Percentiles rank a stretch among this genome's conserved stretches.
These are phyloP conservation scores for Sphenopsis melanotis DNA, from an alignment of 2,797 vertebrate species.

Conservation along the genomic window DNA sequence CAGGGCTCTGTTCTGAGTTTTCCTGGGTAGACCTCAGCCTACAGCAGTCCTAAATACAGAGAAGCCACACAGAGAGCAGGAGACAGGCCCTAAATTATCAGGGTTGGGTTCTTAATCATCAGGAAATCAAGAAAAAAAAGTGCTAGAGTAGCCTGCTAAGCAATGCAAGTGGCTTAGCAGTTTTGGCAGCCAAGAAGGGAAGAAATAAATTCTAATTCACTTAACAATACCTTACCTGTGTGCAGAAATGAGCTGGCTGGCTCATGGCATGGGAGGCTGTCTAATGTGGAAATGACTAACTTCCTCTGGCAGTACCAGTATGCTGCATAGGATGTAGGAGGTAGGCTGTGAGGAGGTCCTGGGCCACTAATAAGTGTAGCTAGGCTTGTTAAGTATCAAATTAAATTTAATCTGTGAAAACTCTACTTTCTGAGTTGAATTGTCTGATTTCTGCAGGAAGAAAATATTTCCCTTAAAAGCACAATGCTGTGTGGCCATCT, in stretches of 20 bases:
- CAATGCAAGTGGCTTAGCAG: neutral
- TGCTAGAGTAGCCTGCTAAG: neutral
- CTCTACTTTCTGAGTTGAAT: neutral
- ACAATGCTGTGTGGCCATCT: neutral
- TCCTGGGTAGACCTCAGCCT: neutral
- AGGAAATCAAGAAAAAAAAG: neutral
- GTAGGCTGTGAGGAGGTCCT: neutral
- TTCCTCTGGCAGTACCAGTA: constrained; percentile 7
- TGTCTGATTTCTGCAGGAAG: neutral
- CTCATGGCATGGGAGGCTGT: neutral
- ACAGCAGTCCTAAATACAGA: neutral
- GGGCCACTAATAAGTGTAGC: neutral
- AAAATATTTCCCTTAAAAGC: neutral
- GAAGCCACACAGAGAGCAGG: neutral
- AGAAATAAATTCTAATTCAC: constrained; percentile 34
- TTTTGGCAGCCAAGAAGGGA: constrained; percentile 26
- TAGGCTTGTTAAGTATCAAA: neutral
- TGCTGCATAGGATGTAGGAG: neutral
- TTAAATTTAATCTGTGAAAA: neutral
- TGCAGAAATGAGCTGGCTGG: constrained; percentile 10
- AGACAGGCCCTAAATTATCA: neutral
- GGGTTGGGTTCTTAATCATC: neutral
- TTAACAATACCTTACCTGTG: constrained; percentile 41
- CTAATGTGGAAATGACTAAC: constrained; percentile 40
- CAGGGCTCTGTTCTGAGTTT: neutral